These are phyloP conservation scores for Triplophysa dalaica DNA, from an alignment of 2,113 vertebrate species.

Conservation along the genomic window DNA sequence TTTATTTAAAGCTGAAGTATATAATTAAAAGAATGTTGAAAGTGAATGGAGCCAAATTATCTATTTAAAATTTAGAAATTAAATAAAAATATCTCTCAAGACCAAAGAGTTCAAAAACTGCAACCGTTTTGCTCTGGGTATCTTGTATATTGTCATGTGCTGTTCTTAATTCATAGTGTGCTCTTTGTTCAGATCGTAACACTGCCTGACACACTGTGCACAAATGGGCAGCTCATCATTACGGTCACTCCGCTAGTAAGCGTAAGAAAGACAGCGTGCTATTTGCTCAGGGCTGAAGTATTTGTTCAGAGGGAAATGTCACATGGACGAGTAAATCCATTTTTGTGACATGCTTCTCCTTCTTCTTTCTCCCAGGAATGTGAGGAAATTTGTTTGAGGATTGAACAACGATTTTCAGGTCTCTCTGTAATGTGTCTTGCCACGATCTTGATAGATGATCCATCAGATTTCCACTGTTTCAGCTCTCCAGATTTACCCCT, in stretches of 20 bases:
- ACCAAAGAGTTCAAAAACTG: too few species aligned
- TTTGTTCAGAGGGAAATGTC: conserved; percentile 68
- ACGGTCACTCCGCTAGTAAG: conserved; percentile 24
- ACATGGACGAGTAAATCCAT: conserved; percentile 49
- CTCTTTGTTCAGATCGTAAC: not conserved
- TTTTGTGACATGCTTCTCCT: conserved; percentile 49
- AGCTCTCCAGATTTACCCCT: not conserved
- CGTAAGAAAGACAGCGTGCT: conserved; percentile 38
- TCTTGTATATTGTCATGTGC: too few species aligned
- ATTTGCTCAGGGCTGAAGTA: conserved; percentile 59
- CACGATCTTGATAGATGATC: not conserved
- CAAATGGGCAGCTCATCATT: conserved; percentile 9
- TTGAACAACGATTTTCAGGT: conserved; percentile 34
- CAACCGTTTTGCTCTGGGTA: too few species aligned
- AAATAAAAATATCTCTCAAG: too few species aligned
- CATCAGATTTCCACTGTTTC: conserved; percentile 21
- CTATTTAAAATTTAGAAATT: too few species aligned
- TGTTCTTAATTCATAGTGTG: not conserved
- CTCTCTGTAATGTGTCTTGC: conserved; percentile 25
- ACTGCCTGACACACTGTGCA: not conserved
- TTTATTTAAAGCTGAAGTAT: too few species aligned
- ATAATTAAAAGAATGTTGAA: too few species aligned
- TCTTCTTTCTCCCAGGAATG: conserved; percentile 43
- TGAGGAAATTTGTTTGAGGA: conserved; percentile 36
- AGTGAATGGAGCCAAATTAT: too few species aligned